phyloP scores from a whole-genome alignment of 2,888 invertebrate genomes.

The Plagodis pulveraria region DNA sequence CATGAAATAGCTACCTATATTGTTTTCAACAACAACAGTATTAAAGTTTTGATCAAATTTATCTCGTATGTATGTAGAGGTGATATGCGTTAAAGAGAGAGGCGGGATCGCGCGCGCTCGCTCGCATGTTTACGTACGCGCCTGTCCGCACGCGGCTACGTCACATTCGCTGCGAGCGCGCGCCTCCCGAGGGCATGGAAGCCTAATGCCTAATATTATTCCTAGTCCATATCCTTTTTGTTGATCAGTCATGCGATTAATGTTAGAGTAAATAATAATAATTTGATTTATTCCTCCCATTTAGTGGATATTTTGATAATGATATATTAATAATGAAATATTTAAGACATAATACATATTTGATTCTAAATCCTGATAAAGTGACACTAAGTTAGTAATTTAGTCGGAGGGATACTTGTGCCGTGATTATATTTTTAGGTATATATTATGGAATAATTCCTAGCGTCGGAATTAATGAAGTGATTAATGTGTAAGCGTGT shows the following conservation, averaged over 20 bases:
- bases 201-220: constrained; percentile 83
- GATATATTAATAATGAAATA: constrained; percentile 86
- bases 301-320: constrained; percentile 86
- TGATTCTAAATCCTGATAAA: constrained; percentile 86
- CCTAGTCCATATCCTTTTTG: constrained; percentile 85
- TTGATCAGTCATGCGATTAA: constrained; percentile 85
- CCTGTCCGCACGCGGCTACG: constrained; percentile 9
- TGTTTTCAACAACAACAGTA: constrained; percentile 79
- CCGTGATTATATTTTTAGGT: constrained; percentile 86
- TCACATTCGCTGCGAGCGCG: constrained; percentile 39
- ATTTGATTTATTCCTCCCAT: constrained; percentile 86
- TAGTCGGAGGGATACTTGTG: constrained; percentile 86
- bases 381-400: constrained; percentile 85
- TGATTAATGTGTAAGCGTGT: constrained; percentile 85
- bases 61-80: constrained; percentile 79
- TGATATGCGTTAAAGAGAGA: constrained; percentile 77
- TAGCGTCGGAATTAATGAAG: constrained; percentile 85
- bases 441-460: constrained; percentile 85
- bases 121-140: constrained; percentile 33
- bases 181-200: constrained; percentile 68
- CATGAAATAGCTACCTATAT: constrained; percentile 67
- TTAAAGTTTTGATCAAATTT: constrained; percentile 78
- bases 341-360: constrained; percentile 86
- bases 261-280: constrained; percentile 83
- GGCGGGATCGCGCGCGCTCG: constrained; percentile 48